These are phyloP conservation scores for Perodicticus potto DNA, from an alignment of 2,797 vertebrate genomes.

Conservation along the genomic window DNA sequence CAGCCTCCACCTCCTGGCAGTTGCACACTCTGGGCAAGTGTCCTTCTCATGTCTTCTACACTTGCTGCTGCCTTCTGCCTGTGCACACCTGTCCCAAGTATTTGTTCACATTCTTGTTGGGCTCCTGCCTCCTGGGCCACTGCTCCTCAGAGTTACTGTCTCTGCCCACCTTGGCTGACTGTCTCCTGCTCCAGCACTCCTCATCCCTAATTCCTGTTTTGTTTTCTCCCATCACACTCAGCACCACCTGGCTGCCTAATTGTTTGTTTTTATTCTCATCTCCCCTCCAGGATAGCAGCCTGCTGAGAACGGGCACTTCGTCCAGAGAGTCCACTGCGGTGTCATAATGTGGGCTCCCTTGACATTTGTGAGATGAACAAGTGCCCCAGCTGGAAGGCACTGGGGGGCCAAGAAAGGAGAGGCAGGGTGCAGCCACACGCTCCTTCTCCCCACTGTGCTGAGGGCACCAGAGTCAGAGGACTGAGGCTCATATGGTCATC, in stretches of 20 bases:
- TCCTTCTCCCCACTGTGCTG: background rate
- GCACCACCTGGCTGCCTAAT: background rate
- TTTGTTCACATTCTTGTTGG: background rate
- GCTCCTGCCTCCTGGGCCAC: background rate
- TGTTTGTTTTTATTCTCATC: background rate
- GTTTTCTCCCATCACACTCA: background rate
- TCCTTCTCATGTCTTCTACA: background rate
- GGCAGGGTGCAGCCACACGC: background rate
- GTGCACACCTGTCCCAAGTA: background rate
- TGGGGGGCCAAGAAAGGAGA: background rate
- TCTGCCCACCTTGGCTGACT: no score
- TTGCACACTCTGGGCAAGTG: background rate
- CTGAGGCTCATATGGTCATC: background rate
- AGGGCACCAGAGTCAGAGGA: background rate
- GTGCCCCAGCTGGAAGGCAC: background rate
- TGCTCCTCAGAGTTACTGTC: background rate
- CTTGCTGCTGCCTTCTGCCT: background rate
- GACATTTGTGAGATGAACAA: background rate
- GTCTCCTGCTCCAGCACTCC: rapidly evolving
- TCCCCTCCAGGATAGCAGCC: background rate
- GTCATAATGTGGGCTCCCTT: background rate
- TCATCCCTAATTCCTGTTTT: background rate
- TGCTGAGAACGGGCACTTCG: background rate
- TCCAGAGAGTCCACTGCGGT: background rate
- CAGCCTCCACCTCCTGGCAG: background rate